Evolutionary conservation across 2,113 vertebrate species (phyloP).

Genomic region (Synchiropus splendidus): DNA sequence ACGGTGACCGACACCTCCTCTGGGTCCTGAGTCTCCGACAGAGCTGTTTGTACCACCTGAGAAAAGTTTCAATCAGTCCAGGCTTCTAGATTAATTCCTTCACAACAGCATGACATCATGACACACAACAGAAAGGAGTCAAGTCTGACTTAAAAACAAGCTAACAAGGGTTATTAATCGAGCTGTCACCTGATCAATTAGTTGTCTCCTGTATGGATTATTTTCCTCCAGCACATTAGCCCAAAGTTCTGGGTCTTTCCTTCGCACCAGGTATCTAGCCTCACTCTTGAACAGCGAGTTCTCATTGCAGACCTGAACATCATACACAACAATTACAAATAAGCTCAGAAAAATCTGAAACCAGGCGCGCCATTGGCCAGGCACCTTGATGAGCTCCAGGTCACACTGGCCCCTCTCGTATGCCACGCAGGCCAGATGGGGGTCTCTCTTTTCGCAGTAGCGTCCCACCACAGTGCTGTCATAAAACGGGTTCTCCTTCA

Average conservation of each 20-base stretch:
- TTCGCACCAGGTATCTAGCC: conserved; percentile 79
- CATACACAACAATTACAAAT: neutral
- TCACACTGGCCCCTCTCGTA: conserved; percentile 88
- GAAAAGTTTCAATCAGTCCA: neutral
- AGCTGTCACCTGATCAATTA: conserved; percentile 86
- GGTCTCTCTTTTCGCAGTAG: conserved; percentile 87
- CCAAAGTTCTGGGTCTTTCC: conserved; percentile 90
- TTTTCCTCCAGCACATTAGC: conserved; percentile 79
- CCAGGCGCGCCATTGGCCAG: neutral
- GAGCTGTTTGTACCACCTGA: conserved; percentile 88
- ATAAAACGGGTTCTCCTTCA: conserved; percentile 82
- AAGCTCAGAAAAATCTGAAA: neutral
- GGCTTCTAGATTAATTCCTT: no score
- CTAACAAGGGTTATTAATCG: no score
- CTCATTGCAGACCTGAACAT: conserved; percentile 82
- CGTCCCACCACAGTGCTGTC: conserved; percentile 80
- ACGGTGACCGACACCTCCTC: conserved; percentile 87
- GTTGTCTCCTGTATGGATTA: conserved; percentile 76
- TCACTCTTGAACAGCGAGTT: conserved; percentile 90
- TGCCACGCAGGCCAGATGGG: conserved; percentile 82
- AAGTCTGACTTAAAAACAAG: no score
- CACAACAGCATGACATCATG: no score
- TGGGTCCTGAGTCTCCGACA: conserved; percentile 87
- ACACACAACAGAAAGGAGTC: neutral
- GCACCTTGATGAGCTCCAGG: conserved; percentile 84